Percentiles rank a stretch among this genome's conserved stretches.
These are phyloP conservation scores for Aplodontia rufa DNA, from an alignment of 2,113 vertebrate genomes.

Conservation along the genomic window DNA sequence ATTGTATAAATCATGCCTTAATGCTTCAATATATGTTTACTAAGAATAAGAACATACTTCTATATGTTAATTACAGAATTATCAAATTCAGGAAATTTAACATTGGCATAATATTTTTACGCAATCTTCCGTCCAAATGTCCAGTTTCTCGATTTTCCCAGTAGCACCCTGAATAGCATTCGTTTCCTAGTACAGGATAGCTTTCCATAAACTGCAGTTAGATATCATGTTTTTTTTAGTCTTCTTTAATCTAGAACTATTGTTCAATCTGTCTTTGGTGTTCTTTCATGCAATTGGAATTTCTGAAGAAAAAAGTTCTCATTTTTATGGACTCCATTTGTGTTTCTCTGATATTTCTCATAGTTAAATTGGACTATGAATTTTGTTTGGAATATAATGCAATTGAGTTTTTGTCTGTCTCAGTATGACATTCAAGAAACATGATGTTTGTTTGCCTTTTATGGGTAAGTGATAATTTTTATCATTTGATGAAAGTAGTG, in stretches of 20 bases:
- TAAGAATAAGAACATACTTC: not conserved
- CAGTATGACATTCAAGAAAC: not conserved
- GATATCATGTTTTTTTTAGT: too few relatives aligned
- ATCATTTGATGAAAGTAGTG: not conserved
- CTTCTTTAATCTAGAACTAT: not conserved
- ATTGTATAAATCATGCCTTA: not conserved
- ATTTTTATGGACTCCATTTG: not conserved
- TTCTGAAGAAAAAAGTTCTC: not conserved
- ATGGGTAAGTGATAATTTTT: slow-evolving; percentile 3
- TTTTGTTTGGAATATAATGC: not conserved
- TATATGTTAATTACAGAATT: not conserved
- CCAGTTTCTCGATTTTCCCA: not conserved
- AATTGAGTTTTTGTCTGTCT: not conserved
- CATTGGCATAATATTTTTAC: not conserved
- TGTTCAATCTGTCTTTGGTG: not conserved
- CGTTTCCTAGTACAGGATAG: not conserved
- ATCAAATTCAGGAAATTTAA: slow-evolving; percentile 12
- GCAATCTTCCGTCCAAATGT: not conserved
- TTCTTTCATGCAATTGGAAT: not conserved
- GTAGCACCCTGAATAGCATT: not conserved
- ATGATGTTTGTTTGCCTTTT: not conserved
- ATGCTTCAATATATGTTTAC: not conserved
- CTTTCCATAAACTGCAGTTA: not conserved
- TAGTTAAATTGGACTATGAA: not conserved
- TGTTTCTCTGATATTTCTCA: not conserved